These are phyloP conservation scores for Zoanthus sansibaricus DNA, from an alignment of 92 coral and sea anemone species.

Conservation along the genomic window DNA sequence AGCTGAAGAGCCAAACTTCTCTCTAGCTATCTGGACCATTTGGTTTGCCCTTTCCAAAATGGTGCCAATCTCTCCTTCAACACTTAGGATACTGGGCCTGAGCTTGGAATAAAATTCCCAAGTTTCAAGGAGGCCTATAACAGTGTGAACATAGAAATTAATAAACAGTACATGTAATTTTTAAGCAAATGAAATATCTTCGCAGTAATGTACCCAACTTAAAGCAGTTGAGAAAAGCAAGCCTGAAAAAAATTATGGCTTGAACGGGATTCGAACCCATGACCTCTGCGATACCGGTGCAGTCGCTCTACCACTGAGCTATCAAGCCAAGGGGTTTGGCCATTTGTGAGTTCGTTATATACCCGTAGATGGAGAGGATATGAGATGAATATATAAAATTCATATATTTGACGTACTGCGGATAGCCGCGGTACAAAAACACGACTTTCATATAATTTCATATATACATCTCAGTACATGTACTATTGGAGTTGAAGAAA, in stretches of 20 bases:
- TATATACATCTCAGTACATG: background rate
- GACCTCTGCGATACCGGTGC: conserved; percentile 14
- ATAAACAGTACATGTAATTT: conserved; percentile 10
- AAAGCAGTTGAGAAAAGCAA: conserved; percentile 6
- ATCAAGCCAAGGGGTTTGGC: conserved; percentile 13
- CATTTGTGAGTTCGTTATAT: conserved; percentile 9
- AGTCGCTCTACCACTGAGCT: conserved; percentile 13
- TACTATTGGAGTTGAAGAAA: conserved; percentile 34
- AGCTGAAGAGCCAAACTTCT: conserved; percentile 42
- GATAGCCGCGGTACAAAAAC: conserved; percentile 12
- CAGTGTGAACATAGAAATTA: background rate
- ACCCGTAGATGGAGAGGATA: conserved; percentile 12
- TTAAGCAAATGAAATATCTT: conserved; percentile 8
- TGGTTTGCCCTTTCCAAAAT: conserved; percentile 35
- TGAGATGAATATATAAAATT: conserved; percentile 7
- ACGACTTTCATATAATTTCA: background rate
- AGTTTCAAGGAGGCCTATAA: conserved; percentile 32
- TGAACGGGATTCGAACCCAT: conserved; percentile 9
- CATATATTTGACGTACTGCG: conserved; percentile 11
- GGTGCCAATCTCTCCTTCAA: conserved; percentile 43
- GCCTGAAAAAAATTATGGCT: conserved; percentile 8
- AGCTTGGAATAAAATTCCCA: conserved; percentile 38
- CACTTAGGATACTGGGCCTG: conserved; percentile 43
- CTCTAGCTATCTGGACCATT: conserved; percentile 26
- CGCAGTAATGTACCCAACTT: conserved; percentile 12